Evolutionary conservation across 2,888 invertebrate genomes (phyloP).

Genomic region (Xestia ashworthii): DNA sequence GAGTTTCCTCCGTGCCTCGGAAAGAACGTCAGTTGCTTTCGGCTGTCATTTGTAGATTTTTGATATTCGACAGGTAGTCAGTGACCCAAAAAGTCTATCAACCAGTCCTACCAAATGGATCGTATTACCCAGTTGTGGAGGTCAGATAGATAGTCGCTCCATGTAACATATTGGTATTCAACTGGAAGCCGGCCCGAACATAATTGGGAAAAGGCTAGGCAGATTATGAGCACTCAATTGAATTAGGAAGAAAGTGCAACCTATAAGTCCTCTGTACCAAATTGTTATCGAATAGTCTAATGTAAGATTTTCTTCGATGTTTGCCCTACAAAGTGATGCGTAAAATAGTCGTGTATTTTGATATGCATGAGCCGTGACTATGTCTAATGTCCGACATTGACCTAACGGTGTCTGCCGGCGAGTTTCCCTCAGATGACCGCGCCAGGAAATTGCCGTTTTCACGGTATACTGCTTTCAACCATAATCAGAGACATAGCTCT

Average conservation of each 20-base stretch:
- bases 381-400: constrained; percentile 15
- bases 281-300: not conserved
- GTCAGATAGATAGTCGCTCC: too few relatives aligned
- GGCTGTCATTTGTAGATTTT: too few relatives aligned
- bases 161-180: too few relatives aligned
- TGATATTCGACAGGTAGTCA: too few relatives aligned
- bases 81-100: too few relatives aligned
- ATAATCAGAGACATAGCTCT: not conserved
- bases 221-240: not conserved
- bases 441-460: not conserved
- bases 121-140: too few relatives aligned
- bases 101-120: too few relatives aligned
- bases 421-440: not conserved
- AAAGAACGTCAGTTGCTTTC: too few relatives aligned
- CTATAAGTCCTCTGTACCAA: not conserved
- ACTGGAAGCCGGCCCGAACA: too few relatives aligned
- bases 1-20: too few relatives aligned
- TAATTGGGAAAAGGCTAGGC: too few relatives aligned
- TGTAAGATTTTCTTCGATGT: not conserved
- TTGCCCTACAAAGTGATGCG: not conserved
- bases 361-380: constrained; percentile 18
- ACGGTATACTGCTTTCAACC: not conserved
- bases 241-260: constrained; percentile 1
- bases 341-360: constrained; percentile 1
- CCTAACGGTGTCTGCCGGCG: constrained; percentile 7